Conservation (phyloP, 2,888 invertebrate species). For the Melinaea menophilus region DNA sequence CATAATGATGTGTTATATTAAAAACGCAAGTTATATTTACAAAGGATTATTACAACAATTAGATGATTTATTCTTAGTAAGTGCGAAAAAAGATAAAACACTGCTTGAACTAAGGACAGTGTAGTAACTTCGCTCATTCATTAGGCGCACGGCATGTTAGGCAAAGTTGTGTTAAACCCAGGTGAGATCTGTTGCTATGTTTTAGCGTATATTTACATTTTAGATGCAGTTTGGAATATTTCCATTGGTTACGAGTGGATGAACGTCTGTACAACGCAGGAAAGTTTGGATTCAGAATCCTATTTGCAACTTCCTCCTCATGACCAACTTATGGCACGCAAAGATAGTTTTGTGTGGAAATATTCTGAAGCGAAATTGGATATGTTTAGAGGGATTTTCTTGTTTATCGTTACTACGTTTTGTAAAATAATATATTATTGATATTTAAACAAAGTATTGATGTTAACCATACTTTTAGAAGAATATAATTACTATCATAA, state of each 20-base stretch:
- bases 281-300: slow-evolving; percentile 36
- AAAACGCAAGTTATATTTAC: too few relatives aligned
- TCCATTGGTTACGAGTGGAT: slow-evolving; percentile 36
- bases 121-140: slow-evolving; percentile 21
- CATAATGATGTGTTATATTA: too few relatives aligned
- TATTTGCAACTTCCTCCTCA: slow-evolving; percentile 32
- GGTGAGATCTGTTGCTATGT: slow-evolving; percentile 12
- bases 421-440: background rate
- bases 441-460: background rate
- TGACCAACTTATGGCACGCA: slow-evolving; percentile 32
- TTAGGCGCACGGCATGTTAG: slow-evolving; percentile 22
- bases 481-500: background rate
- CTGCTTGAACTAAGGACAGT: slow-evolving; percentile 11
- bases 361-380: slow-evolving; percentile 18
- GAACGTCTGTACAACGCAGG: slow-evolving; percentile 40
- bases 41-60: slow-evolving; percentile 24
- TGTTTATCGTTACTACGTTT: background rate
- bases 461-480: background rate
- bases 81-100: slow-evolving; percentile 3
- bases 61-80: slow-evolving; percentile 30
- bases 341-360: slow-evolving; percentile 26
- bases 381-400: slow-evolving; percentile 19
- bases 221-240: slow-evolving; percentile 15
- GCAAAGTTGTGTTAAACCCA: slow-evolving; percentile 11
- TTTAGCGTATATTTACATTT: slow-evolving; percentile 14